phyloP scores from a whole-genome alignment of 2,113 vertebrate genomes.

The Colaptes auratus region DNA sequence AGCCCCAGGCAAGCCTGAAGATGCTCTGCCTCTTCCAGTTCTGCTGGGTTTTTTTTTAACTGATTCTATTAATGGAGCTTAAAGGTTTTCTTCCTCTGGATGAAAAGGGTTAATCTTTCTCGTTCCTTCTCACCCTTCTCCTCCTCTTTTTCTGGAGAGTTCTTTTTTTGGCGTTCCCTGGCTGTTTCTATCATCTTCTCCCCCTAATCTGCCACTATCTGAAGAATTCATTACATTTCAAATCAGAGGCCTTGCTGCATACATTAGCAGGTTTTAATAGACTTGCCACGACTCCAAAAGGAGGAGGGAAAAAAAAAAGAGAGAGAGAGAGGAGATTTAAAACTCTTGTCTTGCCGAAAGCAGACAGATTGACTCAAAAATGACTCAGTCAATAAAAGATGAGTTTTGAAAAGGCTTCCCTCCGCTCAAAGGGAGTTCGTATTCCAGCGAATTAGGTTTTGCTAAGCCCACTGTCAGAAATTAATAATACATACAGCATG shows the following conservation, averaged over 20 bases:
- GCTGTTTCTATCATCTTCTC: constrained; percentile 48
- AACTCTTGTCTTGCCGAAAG: constrained; percentile 77
- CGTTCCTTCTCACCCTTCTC: neutral
- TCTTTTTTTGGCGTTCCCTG: constrained; percentile 21
- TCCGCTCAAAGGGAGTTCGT: constrained; percentile 63
- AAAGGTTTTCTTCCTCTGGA: neutral
- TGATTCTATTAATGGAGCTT: constrained; percentile 1
- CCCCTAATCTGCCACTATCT: constrained; percentile 60
- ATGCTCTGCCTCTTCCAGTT: constrained; percentile 29
- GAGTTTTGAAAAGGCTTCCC: constrained; percentile 73
- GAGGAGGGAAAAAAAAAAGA: constrained; percentile 7
- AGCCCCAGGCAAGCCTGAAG: constrained; percentile 41
- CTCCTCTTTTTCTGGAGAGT: constrained; percentile 46
- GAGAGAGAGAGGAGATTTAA: constrained; percentile 67
- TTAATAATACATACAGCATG: constrained; percentile 68
- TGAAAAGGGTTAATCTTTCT: constrained; percentile 37
- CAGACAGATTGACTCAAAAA: constrained; percentile 79
- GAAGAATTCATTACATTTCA: constrained; percentile 72
- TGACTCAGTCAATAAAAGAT: constrained; percentile 81
- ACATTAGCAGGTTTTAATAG: constrained; percentile 75
- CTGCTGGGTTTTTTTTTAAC: neutral
- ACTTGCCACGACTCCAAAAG: constrained; percentile 68
- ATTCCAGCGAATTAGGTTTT: constrained; percentile 72
- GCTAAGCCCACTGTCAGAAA: constrained; percentile 70
- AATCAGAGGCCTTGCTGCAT: constrained; percentile 54